These are phyloP conservation scores for Popillia japonica DNA, from an alignment of 1,140 invertebrate genomes.

Conservation along the genomic window DNA sequence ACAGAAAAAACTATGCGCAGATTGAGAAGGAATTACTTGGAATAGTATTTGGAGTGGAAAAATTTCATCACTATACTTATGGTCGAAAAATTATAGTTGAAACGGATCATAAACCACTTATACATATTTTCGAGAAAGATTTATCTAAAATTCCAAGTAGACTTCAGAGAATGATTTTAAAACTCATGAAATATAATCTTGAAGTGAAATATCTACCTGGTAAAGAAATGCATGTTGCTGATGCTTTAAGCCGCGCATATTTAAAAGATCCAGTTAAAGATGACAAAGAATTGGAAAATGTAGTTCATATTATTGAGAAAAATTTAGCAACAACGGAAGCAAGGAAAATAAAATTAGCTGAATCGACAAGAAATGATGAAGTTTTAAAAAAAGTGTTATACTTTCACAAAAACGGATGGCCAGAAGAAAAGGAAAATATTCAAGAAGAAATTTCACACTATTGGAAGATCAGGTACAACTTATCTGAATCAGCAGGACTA, in stretches of 20 bases:
- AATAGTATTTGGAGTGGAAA: constrained; percentile 55
- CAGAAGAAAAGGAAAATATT: background rate
- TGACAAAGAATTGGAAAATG: background rate
- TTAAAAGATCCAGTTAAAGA: background rate
- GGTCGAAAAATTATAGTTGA: constrained; percentile 54
- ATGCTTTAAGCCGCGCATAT: constrained; percentile 39
- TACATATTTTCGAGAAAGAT: background rate
- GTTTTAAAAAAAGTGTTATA: no score
- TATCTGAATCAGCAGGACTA: no score
- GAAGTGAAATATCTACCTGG: constrained; percentile 50
- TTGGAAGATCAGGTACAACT: background rate
- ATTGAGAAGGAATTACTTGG: constrained; percentile 62
- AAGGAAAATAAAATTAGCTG: no score
- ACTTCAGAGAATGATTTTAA: constrained; percentile 55
- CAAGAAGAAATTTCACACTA: background rate
- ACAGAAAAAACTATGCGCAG: constrained; percentile 57
- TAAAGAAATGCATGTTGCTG: constrained; percentile 40
- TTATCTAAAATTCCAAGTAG: constrained; percentile 44
- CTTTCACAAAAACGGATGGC: no score
- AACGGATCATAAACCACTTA: constrained; percentile 41
- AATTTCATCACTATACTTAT: constrained; percentile 58
- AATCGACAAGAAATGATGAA: no score
- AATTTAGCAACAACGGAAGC: background rate
- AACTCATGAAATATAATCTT: constrained; percentile 53
- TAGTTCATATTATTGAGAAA: background rate